Evolutionary conservation across 2,888 invertebrate genomes (phyloP).

Genomic region (Empis livida): DNA sequence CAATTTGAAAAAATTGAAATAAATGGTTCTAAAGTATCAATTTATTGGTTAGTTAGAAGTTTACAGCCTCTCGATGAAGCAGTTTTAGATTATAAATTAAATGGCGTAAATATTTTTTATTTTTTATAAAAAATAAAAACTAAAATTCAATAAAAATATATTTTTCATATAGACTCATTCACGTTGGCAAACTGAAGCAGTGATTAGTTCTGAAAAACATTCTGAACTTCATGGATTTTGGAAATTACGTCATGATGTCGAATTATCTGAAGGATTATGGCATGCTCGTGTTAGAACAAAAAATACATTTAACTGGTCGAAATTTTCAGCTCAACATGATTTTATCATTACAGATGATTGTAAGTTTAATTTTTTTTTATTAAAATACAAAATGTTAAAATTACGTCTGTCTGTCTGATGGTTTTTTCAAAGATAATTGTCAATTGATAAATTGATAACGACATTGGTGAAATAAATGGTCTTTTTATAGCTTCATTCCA

Average conservation of each 20-base stretch:
- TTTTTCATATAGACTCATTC: neutral
- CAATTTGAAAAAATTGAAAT: slow-evolving; percentile 24
- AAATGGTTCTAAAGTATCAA: slow-evolving; percentile 22
- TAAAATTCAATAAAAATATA: neutral
- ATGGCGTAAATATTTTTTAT: slow-evolving; percentile 25
- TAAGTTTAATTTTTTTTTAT: neutral
- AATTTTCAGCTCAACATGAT: slow-evolving; percentile 25
- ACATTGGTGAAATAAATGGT: too few relatives aligned
- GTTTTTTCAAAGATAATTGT: too few relatives aligned
- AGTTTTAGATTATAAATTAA: slow-evolving; percentile 26
- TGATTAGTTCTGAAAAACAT: slow-evolving; percentile 25
- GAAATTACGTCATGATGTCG: slow-evolving; percentile 30
- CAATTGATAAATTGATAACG: too few relatives aligned
- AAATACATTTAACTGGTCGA: slow-evolving; percentile 30
- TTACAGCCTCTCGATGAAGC: slow-evolving; percentile 29
- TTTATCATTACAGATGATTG: slow-evolving; percentile 18
- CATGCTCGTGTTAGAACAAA: slow-evolving; percentile 27
- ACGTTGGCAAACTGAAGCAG: slow-evolving; percentile 25
- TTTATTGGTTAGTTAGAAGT: slow-evolving; percentile 30
- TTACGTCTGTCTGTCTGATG: too few relatives aligned
- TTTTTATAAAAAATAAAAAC: neutral
- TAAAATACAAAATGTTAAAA: too few relatives aligned
- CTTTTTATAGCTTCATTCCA: too few relatives aligned
- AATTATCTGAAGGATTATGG: slow-evolving; percentile 27
- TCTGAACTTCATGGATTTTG: slow-evolving; percentile 24